Conservation (phyloP, 2,797 vertebrate genomes). For the Kryptolebias ocellatus region DNA sequence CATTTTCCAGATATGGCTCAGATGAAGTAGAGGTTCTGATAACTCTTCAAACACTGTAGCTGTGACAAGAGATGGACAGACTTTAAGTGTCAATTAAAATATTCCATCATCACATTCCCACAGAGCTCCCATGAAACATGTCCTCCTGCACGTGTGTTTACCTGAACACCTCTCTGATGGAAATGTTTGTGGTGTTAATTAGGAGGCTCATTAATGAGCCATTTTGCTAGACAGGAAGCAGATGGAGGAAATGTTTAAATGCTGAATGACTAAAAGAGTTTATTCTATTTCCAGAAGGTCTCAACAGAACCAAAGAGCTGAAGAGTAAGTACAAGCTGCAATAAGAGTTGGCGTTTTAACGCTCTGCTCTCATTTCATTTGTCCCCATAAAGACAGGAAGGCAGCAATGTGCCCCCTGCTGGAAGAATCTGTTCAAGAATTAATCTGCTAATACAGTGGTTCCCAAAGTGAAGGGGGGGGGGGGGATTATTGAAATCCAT, state of each 20-base stretch:
- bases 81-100: no score
- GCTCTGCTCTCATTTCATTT: constrained; percentile 42
- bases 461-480: no score
- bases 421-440: background rate
- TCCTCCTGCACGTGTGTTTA: no score
- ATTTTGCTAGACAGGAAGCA: background rate
- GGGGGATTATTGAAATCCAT: no score
- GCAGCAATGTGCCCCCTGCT: constrained; percentile 27
- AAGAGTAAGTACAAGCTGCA: constrained; percentile 81
- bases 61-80: no score
- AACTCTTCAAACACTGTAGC: no score
- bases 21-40: no score
- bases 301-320: constrained; percentile 84
- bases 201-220: background rate
- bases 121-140: no score
- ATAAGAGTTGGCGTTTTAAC: constrained; percentile 46
- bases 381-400: constrained; percentile 41
- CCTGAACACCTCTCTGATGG: no score
- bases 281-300: constrained; percentile 83
- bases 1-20: no score
- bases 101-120: no score
- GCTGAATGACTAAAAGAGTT: constrained; percentile 62
- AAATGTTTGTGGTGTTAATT: background rate
- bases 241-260: background rate
- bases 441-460: no score